Evolutionary conservation across 2,888 invertebrate species (phyloP), one percentile per base, ranked within the genome.

Genomic region (Brenthis daphne): DNA sequence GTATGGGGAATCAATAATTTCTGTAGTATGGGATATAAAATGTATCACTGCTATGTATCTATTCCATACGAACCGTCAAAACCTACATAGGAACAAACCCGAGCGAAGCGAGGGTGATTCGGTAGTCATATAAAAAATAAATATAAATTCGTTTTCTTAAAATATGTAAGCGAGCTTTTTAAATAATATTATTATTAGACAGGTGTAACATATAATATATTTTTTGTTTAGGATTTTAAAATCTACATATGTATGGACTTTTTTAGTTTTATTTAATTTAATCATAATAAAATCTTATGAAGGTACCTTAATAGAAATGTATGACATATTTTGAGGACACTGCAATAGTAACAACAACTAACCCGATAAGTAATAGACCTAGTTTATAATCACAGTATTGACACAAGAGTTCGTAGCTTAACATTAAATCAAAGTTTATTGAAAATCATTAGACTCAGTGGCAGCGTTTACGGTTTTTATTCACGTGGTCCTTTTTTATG

Each of bases 271-370:
- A 13, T 13, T 51, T n/a, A 51, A n/a, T 43, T 2, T 11, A 43
- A 43, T 43, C 11, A 43, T 11, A 11, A 11, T 43, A 2, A 43
- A 43, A 11, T 8, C 51, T 14, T 53, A 13, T 63, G 51, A n/a
- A 63, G 16, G 13, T 20, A 53, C 37, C 63, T 63, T 53, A 20
- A 63, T 53, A 53, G 63, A 61, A 63, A 63, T 63, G 63, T 16
- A 6, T 51, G 13, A 12, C 20, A 53, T 20, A 6, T 16, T 53
- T 33, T 53, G 63, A 63, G 63, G 63, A 53, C 53, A 37, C 20
- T 51, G 13, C 51, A 8, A 16, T 16, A 63, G 14, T 63, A 20
- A 63, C 37, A 33, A 20, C 20, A 53, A 63, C 33, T 50, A 8
- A 2, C 14, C 14, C 33, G 37, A 53, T 63, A 63, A 33, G 13